Percentiles rank a stretch among this genome's conserved stretches.
Conservation (phyloP, 2,888 invertebrate genomes). For the Eucera pruinosa region DNA sequence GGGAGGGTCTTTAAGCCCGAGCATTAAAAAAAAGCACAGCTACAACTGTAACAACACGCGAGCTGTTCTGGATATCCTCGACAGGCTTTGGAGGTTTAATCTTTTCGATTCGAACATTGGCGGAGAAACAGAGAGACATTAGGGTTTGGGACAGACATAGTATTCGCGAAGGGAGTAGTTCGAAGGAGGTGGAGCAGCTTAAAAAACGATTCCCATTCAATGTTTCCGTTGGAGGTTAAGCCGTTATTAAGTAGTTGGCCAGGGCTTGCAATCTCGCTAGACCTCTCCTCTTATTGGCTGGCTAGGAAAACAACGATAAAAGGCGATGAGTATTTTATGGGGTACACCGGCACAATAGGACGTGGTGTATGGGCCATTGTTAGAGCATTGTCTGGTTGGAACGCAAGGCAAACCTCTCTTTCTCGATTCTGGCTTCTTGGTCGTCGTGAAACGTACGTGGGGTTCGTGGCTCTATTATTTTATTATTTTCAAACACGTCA, state of each 20-base stretch:
- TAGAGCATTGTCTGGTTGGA: constrained; percentile 74
- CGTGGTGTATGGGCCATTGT: constrained; percentile 78
- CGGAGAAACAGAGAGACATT: background rate
- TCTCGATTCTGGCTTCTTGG: constrained; percentile 47
- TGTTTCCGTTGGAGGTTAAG: constrained; percentile 79
- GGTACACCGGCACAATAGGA: constrained; percentile 79
- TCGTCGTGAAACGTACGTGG: constrained; percentile 26
- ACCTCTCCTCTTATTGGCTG: constrained; percentile 77
- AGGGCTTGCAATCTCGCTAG: constrained; percentile 55
- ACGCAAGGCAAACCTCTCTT: constrained; percentile 72
- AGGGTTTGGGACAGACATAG: constrained; percentile 9
- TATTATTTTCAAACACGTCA: constrained; percentile 83
- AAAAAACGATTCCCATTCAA: constrained; percentile 79
- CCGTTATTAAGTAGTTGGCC: constrained; percentile 77
- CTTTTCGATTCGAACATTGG: constrained; percentile 38
- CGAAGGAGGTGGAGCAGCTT: constrained; percentile 69
- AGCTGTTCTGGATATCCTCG: constrained; percentile 55
- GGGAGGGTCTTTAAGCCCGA: constrained; percentile 60
- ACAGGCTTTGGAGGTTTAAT: constrained; percentile 65
- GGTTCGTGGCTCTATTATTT: constrained; percentile 77
- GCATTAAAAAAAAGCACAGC: constrained; percentile 53
- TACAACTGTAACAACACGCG: constrained; percentile 83
- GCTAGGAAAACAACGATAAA: constrained; percentile 83
- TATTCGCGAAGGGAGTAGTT: constrained; percentile 30
- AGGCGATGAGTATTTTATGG: constrained; percentile 84